A percentile compares a stretch with the other conserved stretches of the same genome.
Conservation (phyloP, 2,888 invertebrate species). For the Epinotia demarniana region DNA sequence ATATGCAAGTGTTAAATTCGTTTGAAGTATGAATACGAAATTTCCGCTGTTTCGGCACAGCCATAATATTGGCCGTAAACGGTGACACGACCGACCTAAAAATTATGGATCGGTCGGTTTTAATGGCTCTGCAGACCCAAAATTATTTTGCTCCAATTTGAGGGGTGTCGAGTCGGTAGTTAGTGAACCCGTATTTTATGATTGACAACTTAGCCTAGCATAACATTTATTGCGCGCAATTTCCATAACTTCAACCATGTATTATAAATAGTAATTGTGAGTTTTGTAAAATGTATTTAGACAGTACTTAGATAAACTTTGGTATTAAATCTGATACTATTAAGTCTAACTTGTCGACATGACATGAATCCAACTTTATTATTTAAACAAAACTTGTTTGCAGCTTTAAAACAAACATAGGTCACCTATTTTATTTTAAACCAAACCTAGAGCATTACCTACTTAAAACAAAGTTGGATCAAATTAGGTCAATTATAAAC, state of each 20-base stretch:
- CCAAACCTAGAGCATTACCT: too few species aligned
- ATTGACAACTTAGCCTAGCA: constrained; percentile 3
- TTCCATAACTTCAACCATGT: too few species aligned
- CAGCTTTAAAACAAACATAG: not conserved
- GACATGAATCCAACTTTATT: constrained; percentile 2
- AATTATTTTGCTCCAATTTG: constrained; percentile 39
- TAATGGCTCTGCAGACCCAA: constrained; percentile 29
- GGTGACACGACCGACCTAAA: constrained; percentile 31
- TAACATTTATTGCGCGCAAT: constrained; percentile 16
- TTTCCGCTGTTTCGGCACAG: constrained; percentile 5
- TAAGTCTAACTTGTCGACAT: constrained; percentile 11
- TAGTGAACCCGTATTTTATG: constrained; percentile 26
- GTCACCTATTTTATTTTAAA: too few species aligned
- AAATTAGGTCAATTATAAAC: too few species aligned
- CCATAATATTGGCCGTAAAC: constrained; percentile 30
- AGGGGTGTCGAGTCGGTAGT: constrained; percentile 14
- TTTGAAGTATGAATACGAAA: constrained; percentile 7
- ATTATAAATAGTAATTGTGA: too few species aligned
- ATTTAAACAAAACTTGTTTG: not conserved
- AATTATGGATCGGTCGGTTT: constrained; percentile 33
- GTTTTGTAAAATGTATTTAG: too few species aligned
- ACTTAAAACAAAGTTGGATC: too few species aligned
- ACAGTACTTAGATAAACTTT: not conserved
- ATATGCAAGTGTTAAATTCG: constrained; percentile 23
- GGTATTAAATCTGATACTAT: not conserved